Evolutionary conservation across 2,888 invertebrate genomes (phyloP).

Genomic region (Callimorpha dominula): DNA sequence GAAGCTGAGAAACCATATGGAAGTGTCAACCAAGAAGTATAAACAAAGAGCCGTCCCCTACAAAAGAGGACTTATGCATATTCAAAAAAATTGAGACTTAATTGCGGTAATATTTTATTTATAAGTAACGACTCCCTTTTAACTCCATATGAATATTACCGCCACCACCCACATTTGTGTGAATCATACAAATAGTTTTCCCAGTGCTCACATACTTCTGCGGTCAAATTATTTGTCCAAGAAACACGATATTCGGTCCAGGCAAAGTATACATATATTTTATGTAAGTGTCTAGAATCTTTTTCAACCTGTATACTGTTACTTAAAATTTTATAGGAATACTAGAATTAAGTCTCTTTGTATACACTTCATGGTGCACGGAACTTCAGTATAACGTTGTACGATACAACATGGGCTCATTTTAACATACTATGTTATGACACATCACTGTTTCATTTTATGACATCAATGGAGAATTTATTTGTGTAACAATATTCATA

Average conservation of each 20-base stretch:
- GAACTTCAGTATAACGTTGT: slow-evolving; percentile 12
- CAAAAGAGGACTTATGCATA: not conserved
- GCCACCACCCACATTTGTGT: not conserved
- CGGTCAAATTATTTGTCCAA: too few species aligned
- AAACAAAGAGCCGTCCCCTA: not conserved
- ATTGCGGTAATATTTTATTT: not conserved
- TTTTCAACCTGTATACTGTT: too few species aligned
- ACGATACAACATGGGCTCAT: not conserved
- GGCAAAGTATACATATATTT: too few species aligned
- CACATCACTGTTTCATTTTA: slow-evolving; percentile 35
- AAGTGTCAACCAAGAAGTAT: slow-evolving; percentile 22
- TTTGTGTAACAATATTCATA: slow-evolving; percentile 52
- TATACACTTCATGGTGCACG: slow-evolving; percentile 1
- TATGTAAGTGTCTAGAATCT: too few species aligned
- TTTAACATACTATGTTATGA: slow-evolving; percentile 35
- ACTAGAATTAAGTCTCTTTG: not conserved
- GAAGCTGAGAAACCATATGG: slow-evolving; percentile 54
- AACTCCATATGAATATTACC: not conserved
- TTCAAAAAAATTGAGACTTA: not conserved
- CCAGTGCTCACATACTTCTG: not conserved
- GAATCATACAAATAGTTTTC: not conserved
- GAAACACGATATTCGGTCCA: too few species aligned
- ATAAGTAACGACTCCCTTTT: not conserved
- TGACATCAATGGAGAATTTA: slow-evolving; percentile 32
- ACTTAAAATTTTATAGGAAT: not conserved